Percentiles rank a stretch among this genome's conserved stretches.
Conservation (phyloP, 2,113 vertebrate genomes). For the Dendrocopos noguchii region DNA sequence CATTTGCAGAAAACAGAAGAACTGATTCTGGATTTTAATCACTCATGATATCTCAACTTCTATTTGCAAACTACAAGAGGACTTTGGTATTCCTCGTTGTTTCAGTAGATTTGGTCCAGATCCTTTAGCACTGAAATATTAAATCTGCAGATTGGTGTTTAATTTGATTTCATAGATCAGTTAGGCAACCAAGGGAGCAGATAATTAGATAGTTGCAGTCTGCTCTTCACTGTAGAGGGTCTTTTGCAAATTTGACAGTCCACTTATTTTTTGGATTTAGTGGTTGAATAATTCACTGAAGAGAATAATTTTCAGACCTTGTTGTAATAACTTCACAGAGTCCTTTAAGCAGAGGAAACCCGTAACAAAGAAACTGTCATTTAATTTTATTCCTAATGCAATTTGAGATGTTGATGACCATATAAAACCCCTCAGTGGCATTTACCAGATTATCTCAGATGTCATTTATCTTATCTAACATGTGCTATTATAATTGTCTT, state of each 20-base stretch:
- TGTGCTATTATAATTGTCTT: neutral
- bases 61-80: neutral
- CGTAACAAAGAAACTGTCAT: neutral
- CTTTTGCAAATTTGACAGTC: constrained; percentile 18
- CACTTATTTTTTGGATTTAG: constrained; percentile 39
- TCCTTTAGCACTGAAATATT: constrained; percentile 1
- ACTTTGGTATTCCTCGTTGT: constrained; percentile 13
- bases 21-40: neutral
- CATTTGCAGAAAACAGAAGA: neutral
- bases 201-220: constrained; percentile 35
- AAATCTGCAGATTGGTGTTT: constrained; percentile 30
- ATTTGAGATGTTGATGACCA: neutral
- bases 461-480: neutral
- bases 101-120: constrained; percentile 21
- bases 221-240: neutral
- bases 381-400: constrained; percentile 4
- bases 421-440: neutral
- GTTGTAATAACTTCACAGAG: constrained; percentile 14
- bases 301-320: constrained; percentile 6
- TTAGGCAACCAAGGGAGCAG: constrained; percentile 47
- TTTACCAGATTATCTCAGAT: neutral
- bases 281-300: constrained; percentile 9
- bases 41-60: neutral
- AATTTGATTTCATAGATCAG: constrained; percentile 63
- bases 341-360: neutral